A percentile compares a stretch with the other conserved stretches of the same genome.
phyloP scores from a whole-genome alignment of 2,888 invertebrate genomes.

The Tinea semifulvella region DNA sequence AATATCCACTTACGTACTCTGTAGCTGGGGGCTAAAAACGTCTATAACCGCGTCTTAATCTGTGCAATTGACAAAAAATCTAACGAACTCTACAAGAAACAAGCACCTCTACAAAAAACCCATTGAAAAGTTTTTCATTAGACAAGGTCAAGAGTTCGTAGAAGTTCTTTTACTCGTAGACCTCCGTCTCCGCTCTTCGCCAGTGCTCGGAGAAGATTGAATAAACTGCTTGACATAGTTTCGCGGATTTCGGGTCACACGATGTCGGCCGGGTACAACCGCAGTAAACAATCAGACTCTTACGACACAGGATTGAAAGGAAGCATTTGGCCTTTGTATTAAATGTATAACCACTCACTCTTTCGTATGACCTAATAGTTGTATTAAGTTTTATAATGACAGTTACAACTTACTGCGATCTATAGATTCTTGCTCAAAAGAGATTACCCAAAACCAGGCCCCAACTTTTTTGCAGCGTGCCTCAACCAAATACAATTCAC shows the following conservation, averaged over 20 bases:
- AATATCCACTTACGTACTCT: no score
- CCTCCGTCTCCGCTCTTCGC: conserved; percentile 7
- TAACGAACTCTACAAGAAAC: no score
- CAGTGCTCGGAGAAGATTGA: conserved; percentile 44
- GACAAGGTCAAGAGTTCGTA: conserved; percentile 10
- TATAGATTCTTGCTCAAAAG: no score
- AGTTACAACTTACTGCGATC: no score
- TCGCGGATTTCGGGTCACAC: conserved; percentile 60
- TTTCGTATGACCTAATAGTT: no score
- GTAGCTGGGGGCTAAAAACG: no score
- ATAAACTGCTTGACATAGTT: conserved; percentile 68
- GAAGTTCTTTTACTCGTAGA: conserved; percentile 9
- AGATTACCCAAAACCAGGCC: no score
- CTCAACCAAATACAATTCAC: no score
- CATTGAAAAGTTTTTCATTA: neutral
- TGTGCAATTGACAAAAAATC: no score
- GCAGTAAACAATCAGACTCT: conserved; percentile 29
- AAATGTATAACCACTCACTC: neutral
- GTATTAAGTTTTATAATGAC: no score
- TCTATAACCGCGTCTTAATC: no score
- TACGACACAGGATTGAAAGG: conserved; percentile 43
- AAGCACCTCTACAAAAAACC: neutral
- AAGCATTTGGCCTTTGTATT: conserved; percentile 21
- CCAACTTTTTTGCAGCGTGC: no score
- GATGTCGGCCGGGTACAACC: conserved; percentile 16